Evolutionary conservation across 2,888 invertebrate genomes (phyloP).

Genomic region (Chrysodeixis includens): DNA sequence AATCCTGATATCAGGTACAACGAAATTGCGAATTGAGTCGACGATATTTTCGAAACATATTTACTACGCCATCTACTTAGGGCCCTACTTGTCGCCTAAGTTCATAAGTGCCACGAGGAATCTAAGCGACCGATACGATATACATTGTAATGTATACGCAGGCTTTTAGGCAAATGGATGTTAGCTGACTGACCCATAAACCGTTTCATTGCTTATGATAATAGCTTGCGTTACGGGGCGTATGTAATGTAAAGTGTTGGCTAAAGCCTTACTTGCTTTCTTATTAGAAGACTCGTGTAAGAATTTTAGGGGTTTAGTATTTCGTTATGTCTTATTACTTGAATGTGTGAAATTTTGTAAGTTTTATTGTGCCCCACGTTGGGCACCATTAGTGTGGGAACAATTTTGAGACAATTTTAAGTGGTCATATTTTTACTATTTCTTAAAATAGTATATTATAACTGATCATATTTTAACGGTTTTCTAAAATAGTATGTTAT

Average conservation of each 20-base stretch:
- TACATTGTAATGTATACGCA: slow-evolving; percentile 10
- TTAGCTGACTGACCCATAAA: slow-evolving; percentile 52
- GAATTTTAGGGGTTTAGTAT: background rate
- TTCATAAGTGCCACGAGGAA: background rate
- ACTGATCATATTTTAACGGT: too few relatives aligned
- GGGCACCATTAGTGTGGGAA: background rate
- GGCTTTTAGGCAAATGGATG: slow-evolving; percentile 66
- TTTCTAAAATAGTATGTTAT: background rate
- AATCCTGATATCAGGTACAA: too few relatives aligned
- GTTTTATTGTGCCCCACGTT: background rate
- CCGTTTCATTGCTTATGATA: slow-evolving; percentile 43
- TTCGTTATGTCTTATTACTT: background rate
- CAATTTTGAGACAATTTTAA: background rate
- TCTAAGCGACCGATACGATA: background rate
- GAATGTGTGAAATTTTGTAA: background rate
- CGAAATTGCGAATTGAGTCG: too few relatives aligned
- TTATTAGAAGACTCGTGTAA: background rate
- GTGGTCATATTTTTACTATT: too few relatives aligned
- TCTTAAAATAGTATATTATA: too few relatives aligned
- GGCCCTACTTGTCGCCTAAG: background rate
- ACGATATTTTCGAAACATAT: too few relatives aligned
- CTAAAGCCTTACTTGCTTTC: background rate
- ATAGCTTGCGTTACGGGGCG: slow-evolving; percentile 29
- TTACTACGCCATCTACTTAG: background rate
- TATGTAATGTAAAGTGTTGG: slow-evolving; percentile 18